Evolutionary conservation across 2,888 invertebrate genomes (phyloP), one percentile per base, ranked within the genome.

Genomic region (Rhodophaea formosa): DNA sequence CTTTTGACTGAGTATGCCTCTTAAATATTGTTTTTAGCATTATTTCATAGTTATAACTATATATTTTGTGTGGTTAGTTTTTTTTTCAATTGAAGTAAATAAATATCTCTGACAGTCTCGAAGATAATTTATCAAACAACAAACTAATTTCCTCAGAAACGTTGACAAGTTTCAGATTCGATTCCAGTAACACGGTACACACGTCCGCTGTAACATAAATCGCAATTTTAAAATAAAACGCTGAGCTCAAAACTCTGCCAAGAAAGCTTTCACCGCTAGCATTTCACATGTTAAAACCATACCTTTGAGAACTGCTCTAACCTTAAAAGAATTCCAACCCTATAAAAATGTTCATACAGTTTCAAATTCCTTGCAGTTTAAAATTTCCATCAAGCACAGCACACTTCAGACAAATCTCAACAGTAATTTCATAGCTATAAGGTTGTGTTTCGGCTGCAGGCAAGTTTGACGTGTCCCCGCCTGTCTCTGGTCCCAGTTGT

Each of bases 211-310:
- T 46, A 62, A 79, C 75, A 83, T 86, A 85, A 82, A 86, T 86
- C 80, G 80, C 80, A 79, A 83, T 86, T 86, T 82, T 80, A 84
- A 87, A 86, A 82, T 82, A 84, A 82, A 84, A 79, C 74, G 70
- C 76, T 77, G 75, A 80, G 78, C 80, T 80, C 77, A 74, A 82
- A 82, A 79, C 79, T 78, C 71, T 80, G 82, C 84, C 84, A 85
- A 85, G 86, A 84, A 85, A 84, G 84, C 86, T 86, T 85, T 85
- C 84, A 80, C 82, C 82, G 77, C 83, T 74, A 84, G 75, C 83
- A 80, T 84, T 81, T 79, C 77, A 83, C 83, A 83, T 82, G 85
- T 81, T 81, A 80, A 84, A 84, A 86, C 84, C 80, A 82, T 70
- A 79, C 84, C 84, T 83, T 77, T 72, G 85, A 82, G 82, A 80